Evolutionary conservation across 2,888 invertebrate genomes (phyloP).

Genomic region (Drosophila nr. perissopoda): DNA sequence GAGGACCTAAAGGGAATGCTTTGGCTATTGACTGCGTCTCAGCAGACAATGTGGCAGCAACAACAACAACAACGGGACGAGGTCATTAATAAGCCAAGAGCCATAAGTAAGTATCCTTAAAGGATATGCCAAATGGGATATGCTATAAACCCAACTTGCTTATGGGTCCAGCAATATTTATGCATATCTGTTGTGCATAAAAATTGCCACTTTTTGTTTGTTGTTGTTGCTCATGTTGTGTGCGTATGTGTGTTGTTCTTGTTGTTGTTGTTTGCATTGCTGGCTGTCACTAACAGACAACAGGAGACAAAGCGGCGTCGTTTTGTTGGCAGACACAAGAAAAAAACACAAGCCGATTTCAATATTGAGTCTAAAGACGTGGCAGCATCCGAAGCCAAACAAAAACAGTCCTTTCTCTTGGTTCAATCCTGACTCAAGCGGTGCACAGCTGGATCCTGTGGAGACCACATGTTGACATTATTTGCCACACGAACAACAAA

Average conservation of each 20-base stretch:
- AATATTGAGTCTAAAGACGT: slow-evolving; percentile 32
- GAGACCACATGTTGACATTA: slow-evolving; percentile 77
- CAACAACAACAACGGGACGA: slow-evolving; percentile 6
- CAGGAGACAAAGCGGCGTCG: slow-evolving; percentile 79
- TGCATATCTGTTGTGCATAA: slow-evolving; percentile 61
- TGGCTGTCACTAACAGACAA: slow-evolving; percentile 68
- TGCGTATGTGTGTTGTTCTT: slow-evolving; percentile 20
- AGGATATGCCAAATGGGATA: slow-evolving; percentile 61
- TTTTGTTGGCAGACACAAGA: slow-evolving; percentile 64
- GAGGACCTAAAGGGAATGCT: slow-evolving; percentile 17
- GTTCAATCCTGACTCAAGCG: slow-evolving; percentile 49
- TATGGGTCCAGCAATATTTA: slow-evolving; percentile 67
- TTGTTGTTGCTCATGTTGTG: slow-evolving; percentile 12
- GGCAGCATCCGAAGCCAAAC: slow-evolving; percentile 13
- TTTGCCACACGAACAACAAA: slow-evolving; percentile 47
- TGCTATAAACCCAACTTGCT: slow-evolving; percentile 61
- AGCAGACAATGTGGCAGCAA: slow-evolving; percentile 61
- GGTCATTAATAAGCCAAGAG: slow-evolving; percentile 76
- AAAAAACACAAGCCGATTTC: slow-evolving; percentile 26
- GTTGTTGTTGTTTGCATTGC: slow-evolving; percentile 48
- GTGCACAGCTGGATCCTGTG: slow-evolving; percentile 66
- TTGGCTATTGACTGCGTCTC: slow-evolving; percentile 35
- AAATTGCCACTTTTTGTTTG: slow-evolving; percentile 52
- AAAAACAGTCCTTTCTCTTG: slow-evolving; percentile 5
- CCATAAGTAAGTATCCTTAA: slow-evolving; percentile 79